Base-by-base conservation (phyloP, 2,797 vertebrate species). In the Rhynchotus rufescens region DNA sequence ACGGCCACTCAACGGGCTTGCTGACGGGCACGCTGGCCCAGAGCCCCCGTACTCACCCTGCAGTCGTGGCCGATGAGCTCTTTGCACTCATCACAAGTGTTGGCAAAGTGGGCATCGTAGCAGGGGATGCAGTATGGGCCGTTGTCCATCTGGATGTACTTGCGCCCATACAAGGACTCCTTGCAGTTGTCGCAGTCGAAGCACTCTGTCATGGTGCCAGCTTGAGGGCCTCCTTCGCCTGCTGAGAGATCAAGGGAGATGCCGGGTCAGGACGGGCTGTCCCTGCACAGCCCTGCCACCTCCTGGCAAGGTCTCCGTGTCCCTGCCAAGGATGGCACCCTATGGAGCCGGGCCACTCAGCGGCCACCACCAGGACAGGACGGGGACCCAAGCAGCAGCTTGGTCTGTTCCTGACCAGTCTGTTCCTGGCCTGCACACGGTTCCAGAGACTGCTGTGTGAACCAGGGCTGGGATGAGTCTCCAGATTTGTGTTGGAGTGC, bases 51-150 rank as follows among this genome's bases (percentile, higher is more conserved):
- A 92, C 98, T 98, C 96, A 99, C 99, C 98, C 99, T 98, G 40
- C 99, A 98, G 94, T 99, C 99, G 2, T 99, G 99, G 81, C 98
- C 99, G 6, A 99, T 99, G 66, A 99, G 98, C 97, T 99, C 99
- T 93, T 99, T 99, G 98, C 99, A 99, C 93, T 99, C 99, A 0
- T 99, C 98, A 3, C 99, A 99, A 19, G 99, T 99, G 97, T 99
- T 99, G 92, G 99, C 99, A 52, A 99, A 99, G 92, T 98, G 98
- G 92, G 98, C 98, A 74, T 99, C 99, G 1, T 99, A 99, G 95
- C 99, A 99, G 81, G 99, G 99, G 95, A 99, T 99, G 93, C 99
- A 99, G 98, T 99, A 99, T 0, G 99, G 99, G 52, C 98, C 98
- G 1, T 98, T 98, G 47, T 99, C 99, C 80, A 97, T 98, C 97